A percentile compares a stretch with the other conserved stretches of the same genome.
phyloP scores from a whole-genome alignment of 2,113 vertebrate genomes.

The Halcyon senegalensis region DNA sequence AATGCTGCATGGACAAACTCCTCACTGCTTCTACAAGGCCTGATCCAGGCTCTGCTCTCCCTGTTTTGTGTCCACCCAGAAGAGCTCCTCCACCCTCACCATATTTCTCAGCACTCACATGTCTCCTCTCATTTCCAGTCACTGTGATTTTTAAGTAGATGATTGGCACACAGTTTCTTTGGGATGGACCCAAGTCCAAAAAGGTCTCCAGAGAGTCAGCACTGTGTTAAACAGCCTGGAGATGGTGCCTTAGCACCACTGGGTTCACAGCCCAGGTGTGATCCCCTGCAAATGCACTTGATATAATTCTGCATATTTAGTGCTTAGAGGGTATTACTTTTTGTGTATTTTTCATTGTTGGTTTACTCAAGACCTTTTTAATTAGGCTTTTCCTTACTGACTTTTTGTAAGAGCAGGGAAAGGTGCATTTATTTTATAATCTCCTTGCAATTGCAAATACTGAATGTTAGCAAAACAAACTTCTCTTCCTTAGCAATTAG shows the following conservation, averaged over 20 bases:
- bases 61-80: not conserved
- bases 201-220: not conserved
- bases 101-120: not conserved
- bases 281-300: not conserved
- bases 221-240: not conserved
- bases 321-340: not conserved
- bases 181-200: no score
- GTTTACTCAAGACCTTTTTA: not conserved
- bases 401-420: not conserved
- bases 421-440: not conserved
- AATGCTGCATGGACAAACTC: not conserved
- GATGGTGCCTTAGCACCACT: no score
- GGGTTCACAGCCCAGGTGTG: not conserved
- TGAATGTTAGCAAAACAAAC: not conserved
- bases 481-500: not conserved
- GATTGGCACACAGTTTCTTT: not conserved
- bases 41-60: not conserved
- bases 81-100: not conserved
- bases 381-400: not conserved
- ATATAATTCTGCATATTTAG: not conserved
- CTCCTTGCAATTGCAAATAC: not conserved
- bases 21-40: fast-evolving
- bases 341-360: not conserved
- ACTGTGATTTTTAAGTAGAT: not conserved
- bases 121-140: fast-evolving